Evolutionary conservation across 2,888 invertebrate species (phyloP).

Genomic region (Lucinisca nassula): DNA sequence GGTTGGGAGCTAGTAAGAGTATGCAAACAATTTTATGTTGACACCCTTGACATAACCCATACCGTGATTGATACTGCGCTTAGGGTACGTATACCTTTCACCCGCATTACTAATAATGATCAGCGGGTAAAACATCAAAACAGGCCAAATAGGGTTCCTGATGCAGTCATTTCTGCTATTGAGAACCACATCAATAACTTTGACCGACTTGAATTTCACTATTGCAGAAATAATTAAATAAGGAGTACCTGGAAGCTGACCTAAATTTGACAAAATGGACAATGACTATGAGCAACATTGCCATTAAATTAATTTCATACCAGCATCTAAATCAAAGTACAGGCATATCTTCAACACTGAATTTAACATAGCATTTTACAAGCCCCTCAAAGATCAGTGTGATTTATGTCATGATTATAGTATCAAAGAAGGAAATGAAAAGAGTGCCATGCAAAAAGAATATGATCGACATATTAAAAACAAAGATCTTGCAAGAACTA

Average conservation of each 20-base stretch:
- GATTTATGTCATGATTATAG: conserved; percentile 12
- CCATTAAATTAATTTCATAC: background rate
- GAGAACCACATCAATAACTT: conserved; percentile 18
- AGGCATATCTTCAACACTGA: conserved; percentile 22
- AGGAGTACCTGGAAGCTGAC: conserved; percentile 8
- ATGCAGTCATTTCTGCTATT: background rate
- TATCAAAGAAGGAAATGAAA: background rate
- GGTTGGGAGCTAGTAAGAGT: background rate
- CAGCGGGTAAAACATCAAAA: background rate
- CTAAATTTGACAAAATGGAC: conserved; percentile 18
- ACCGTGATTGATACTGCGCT: background rate
- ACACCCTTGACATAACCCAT: conserved; percentile 9
- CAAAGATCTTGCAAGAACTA: conserved; percentile 12
- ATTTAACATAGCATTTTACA: conserved; percentile 18
- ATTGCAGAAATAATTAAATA: background rate
- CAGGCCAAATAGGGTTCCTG: conserved; percentile 12
- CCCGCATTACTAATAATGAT: background rate
- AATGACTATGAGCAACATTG: conserved; percentile 7
- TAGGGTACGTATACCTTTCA: background rate
- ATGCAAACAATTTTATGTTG: conserved; percentile 7
- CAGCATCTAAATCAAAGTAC: conserved; percentile 3
- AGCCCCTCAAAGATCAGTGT: conserved; percentile 16
- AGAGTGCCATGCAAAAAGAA: background rate
- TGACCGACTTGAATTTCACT: conserved; percentile 23
- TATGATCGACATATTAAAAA: conserved; percentile 19